phyloP scores from a whole-genome alignment of 2,888 invertebrate genomes.

The Pterostichus madidus region DNA sequence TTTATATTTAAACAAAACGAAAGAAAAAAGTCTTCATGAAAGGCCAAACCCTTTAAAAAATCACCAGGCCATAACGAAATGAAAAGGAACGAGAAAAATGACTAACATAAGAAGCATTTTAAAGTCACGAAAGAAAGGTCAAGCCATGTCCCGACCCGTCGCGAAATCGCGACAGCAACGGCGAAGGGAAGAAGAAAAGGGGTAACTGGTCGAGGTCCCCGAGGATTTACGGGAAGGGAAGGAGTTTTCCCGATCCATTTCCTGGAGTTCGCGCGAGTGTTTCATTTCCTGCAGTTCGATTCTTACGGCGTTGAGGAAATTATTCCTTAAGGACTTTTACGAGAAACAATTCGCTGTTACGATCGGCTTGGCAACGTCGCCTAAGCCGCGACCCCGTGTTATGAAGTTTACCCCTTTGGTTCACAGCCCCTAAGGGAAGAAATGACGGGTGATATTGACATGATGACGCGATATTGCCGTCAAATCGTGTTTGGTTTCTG shows the following conservation, averaged over 20 bases:
- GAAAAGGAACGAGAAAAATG: constrained; percentile 52
- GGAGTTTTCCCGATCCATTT: constrained; percentile 70
- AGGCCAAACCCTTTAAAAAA: constrained; percentile 46
- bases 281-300: constrained; percentile 74
- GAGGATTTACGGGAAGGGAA: constrained; percentile 27
- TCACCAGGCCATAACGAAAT: constrained; percentile 51
- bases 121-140: constrained; percentile 58
- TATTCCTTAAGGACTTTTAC: constrained; percentile 69
- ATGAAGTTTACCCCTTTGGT: constrained; percentile 57
- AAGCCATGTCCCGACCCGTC: constrained; percentile 33
- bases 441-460: constrained; percentile 6
- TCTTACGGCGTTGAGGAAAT: constrained; percentile 71
- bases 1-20: constrained; percentile 34
- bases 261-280: constrained; percentile 72
- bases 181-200: not conserved
- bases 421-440: not conserved
- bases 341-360: constrained; percentile 66
- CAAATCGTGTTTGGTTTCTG: not conserved
- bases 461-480: constrained; percentile 9
- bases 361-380: constrained; percentile 39
- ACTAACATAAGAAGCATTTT: constrained; percentile 60
- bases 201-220: constrained; percentile 15
- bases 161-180: constrained; percentile 14
- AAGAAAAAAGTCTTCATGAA: constrained; percentile 11
- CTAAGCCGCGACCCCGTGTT: constrained; percentile 36